phyloP scores from a whole-genome alignment of 1,140 invertebrate genomes.

The Microplitis mediator region DNA sequence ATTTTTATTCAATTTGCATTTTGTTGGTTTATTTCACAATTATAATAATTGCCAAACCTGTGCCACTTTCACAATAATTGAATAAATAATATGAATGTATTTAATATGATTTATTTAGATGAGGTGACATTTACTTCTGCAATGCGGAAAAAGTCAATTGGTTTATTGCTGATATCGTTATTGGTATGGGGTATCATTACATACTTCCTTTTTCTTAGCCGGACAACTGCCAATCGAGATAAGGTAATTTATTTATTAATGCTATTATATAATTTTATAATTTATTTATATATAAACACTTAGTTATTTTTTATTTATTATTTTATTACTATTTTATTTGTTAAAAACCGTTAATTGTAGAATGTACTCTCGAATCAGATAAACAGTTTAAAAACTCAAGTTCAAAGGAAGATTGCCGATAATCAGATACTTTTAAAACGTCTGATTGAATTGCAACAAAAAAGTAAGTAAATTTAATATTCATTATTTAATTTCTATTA shows the following conservation, averaged over 20 bases:
- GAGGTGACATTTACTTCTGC: conserved; percentile 56
- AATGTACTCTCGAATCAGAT: conserved; percentile 48
- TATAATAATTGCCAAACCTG: no score
- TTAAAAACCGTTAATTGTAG: not conserved
- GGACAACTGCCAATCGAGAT: conserved; percentile 46
- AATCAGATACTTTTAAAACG: conserved; percentile 47
- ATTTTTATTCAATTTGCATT: no score
- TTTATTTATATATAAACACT: not conserved
- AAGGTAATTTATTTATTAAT: conserved; percentile 31
- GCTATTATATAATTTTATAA: not conserved
- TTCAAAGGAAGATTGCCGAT: conserved; percentile 48
- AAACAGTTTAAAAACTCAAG: conserved; percentile 45
- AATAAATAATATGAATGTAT: no score
- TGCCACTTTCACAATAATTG: no score
- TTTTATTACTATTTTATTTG: not conserved
- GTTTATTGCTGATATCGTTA: conserved; percentile 53
- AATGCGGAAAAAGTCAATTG: conserved; percentile 58
- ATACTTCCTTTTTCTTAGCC: conserved; percentile 55
- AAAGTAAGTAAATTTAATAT: conserved; percentile 41
- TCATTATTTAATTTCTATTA: not conserved
- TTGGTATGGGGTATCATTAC: conserved; percentile 56
- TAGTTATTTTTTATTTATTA: no score
- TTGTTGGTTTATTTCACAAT: no score
- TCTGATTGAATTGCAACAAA: conserved; percentile 38
- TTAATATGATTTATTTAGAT: conserved; percentile 33